Evolutionary conservation across 2,797 vertebrate genomes (phyloP), one percentile per base, ranked within the genome.

Genomic region (Scolopax rusticola): DNA sequence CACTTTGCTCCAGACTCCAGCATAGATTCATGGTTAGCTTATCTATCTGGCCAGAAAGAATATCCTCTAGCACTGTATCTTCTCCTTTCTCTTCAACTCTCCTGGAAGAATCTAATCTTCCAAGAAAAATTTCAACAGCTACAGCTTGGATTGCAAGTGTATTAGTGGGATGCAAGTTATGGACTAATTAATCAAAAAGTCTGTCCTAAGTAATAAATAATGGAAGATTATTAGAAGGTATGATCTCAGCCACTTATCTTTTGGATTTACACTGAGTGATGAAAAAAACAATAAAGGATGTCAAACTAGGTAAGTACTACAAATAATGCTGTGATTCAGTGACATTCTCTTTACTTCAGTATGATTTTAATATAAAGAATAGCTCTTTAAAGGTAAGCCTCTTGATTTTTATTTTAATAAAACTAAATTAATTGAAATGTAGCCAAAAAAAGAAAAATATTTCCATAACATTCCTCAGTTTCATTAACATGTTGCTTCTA

Each of bases 181-280:
- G 83, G 57, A 68, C 8, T 61, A 88, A 94, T 86, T 73, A 2
- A 86, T 78, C 68, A 93, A 91, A 73, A 89, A 65, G 32, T 38
- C 53, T 71, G 30, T 50, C 47, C 61, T 80, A 90, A 90, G 63
- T 84, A 96, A 94, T 84, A 92, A 92, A 93, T 92, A 87, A 67
- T 65, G 8, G 43, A 61, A 92, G 73, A 84, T 88, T 91, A 81
- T 87, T 93, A 84, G 87, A 89, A 92, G 71, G 45, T 75, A 93
- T 94, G 87, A 88, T 94, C 82, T 93, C 91, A 94, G 48, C 19
- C 87, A 91, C 87, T 94, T 92, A 86, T 79, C 82, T 93, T 92
- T 93, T 76, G 65, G 25, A 93, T 92, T 92, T 96, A 81, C 47
- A 61, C 12, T 33, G 53, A 87, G 11, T 27, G 53, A 77, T 81